Evolutionary conservation across 2,888 invertebrate species (phyloP).

Genomic region (Chymomyza procnemis): DNA sequence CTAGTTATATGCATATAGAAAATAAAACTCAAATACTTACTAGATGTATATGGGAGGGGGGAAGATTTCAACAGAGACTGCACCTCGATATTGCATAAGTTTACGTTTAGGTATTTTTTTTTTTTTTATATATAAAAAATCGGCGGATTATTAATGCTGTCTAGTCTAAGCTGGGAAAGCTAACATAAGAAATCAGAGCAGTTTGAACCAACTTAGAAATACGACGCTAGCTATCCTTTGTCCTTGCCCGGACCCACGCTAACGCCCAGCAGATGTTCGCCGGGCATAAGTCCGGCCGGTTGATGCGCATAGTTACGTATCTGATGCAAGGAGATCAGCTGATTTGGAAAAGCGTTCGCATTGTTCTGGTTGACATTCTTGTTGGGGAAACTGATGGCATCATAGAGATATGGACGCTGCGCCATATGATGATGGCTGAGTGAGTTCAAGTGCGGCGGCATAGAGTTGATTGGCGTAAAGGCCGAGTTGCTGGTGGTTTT

Average conservation of each 20-base stretch:
- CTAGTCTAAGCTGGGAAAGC: neutral
- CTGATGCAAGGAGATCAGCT: slow-evolving; percentile 96
- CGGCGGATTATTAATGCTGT: slow-evolving; percentile 34
- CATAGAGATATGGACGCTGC: slow-evolving; percentile 92
- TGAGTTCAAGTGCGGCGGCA: slow-evolving; percentile 86
- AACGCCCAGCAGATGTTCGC: slow-evolving; percentile 82
- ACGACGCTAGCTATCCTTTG: slow-evolving; percentile 77
- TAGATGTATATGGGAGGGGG: neutral
- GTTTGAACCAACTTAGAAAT: slow-evolving; percentile 68
- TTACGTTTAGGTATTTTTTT: too few species aligned
- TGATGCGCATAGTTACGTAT: slow-evolving; percentile 97
- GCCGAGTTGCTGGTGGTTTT: slow-evolving; percentile 88
- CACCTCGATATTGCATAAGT: neutral
- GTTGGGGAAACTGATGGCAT: slow-evolving; percentile 93
- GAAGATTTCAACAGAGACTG: neutral
- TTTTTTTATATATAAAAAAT: slow-evolving; percentile 33
- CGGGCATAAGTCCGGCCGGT: slow-evolving; percentile 86
- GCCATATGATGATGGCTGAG: slow-evolving; percentile 85
- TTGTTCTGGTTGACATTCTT: slow-evolving; percentile 81
- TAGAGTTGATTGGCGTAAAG: slow-evolving; percentile 94
- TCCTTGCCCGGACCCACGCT: slow-evolving; percentile 78
- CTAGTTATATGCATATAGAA: slow-evolving; percentile 12
- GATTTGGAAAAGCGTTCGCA: slow-evolving; percentile 90
- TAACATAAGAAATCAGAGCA: slow-evolving; percentile 34
- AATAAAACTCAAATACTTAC: slow-evolving; percentile 3